phyloP scores from a whole-genome alignment of 2,888 invertebrate genomes.

The Nomada fucata region DNA sequence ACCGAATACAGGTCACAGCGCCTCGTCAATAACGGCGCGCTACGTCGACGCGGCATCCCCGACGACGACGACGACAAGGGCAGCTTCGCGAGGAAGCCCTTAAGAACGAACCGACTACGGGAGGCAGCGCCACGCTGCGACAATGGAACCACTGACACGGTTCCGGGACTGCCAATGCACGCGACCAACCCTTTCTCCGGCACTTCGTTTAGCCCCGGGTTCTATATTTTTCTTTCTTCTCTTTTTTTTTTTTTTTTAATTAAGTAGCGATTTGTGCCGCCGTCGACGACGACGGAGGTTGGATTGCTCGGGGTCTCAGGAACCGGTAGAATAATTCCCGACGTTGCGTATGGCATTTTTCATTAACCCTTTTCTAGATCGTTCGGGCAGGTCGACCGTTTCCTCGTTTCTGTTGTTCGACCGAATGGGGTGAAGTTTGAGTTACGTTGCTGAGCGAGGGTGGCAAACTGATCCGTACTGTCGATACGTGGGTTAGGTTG shows the following conservation, averaged over 20 bases:
- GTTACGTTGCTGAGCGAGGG: no score
- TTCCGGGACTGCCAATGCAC: slow-evolving; percentile 52
- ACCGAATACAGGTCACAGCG: slow-evolving; percentile 80
- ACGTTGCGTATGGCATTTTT: background rate
- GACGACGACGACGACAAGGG: slow-evolving; percentile 45
- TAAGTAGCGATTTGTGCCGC: background rate
- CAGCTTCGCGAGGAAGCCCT: slow-evolving; percentile 40
- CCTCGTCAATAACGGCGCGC: slow-evolving; percentile 78
- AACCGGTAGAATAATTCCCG: background rate
- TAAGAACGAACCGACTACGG: slow-evolving; percentile 48
- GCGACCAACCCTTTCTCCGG: slow-evolving; percentile 5
- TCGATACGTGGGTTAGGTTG: no score
- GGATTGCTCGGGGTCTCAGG: background rate
- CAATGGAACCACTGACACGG: slow-evolving; percentile 75
- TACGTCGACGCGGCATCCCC: slow-evolving; percentile 64
- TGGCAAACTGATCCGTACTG: no score
- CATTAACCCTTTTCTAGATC: background rate
- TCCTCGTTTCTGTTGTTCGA: no score
- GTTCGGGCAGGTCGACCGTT: background rate
- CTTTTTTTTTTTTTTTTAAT: no score
- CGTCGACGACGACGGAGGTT: background rate
- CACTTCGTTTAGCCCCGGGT: background rate
- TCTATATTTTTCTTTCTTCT: background rate
- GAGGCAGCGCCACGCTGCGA: slow-evolving; percentile 57
- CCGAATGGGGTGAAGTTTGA: no score